phyloP scores from a whole-genome alignment of 2,113 vertebrate genomes.

The Oplegnathus fasciatus region DNA sequence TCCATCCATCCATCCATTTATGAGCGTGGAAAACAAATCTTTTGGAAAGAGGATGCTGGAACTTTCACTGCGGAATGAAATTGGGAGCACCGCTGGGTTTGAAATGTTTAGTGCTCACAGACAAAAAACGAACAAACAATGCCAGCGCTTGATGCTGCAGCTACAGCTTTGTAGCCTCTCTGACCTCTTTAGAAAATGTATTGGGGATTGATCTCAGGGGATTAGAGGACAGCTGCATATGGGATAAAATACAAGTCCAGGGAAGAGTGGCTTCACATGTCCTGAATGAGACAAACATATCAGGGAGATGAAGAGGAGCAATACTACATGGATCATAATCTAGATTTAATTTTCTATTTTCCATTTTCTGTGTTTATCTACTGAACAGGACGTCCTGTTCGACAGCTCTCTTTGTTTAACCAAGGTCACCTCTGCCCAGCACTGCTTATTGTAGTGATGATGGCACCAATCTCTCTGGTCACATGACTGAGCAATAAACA shows the following conservation, averaged over 20 bases:
- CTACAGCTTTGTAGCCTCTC: neutral
- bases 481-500: conserved; percentile 2
- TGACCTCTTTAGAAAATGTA: conserved; percentile 29
- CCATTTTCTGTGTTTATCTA: neutral
- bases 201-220: conserved; percentile 13
- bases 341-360: conserved; percentile 5
- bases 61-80: neutral
- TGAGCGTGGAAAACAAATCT: neutral
- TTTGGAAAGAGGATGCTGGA: neutral
- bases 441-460: neutral
- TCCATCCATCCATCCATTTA: neutral
- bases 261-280: neutral
- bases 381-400: neutral
- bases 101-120: neutral
- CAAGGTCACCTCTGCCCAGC: neutral
- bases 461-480: neutral
- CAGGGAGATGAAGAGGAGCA: neutral
- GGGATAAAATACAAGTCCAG: conserved; percentile 1
- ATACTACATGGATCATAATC: neutral
- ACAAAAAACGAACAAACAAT: neutral
- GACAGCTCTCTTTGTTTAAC: neutral
- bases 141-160: neutral
- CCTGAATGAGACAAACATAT: neutral
- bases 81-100: conserved; percentile 7
- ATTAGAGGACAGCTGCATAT: conserved; percentile 21